Evolutionary conservation across 2,113 vertebrate species (phyloP), one percentile per base, ranked within the genome.

Genomic region (Odontophorus gujanensis): DNA sequence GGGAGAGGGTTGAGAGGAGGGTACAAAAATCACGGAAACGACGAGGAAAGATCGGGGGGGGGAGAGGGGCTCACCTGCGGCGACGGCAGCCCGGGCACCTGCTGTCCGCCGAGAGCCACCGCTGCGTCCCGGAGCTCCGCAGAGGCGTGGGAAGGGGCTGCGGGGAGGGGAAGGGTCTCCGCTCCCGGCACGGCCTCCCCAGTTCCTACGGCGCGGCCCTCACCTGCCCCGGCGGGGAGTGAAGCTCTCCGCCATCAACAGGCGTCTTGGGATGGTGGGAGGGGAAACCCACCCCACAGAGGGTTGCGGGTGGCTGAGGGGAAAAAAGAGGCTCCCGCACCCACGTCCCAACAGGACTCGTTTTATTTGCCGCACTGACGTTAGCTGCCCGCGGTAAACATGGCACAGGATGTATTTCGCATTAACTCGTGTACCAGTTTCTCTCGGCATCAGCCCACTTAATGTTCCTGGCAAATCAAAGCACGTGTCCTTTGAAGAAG

Each of bases 401-500:
- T 89, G 81, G 88, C 80, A 61, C 58, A 86, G 95, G 96, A 96
- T 89, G 92, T 95, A 84, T 88, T 97, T 97, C 93, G 87, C 97
- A 94, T 97, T 96, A 95, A 91, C 91, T 97, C 97, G 80, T 97
- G 97, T 98, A 97, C 98, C 98, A 97, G 97, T 93, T 97, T 96
- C 97, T 98, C 96, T 95, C 85, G 96, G 94, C 89, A 96, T 94
- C 93, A 94, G 96, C 93, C 95, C 96, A 95, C 97, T 97, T 97
- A 97, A 96, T 96, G 97, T 96, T 97, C 97, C 96, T 97, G 96
- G 97, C 97, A 96, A 98, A 98, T 98, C 98, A 98, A 98, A 98
- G 98, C 98, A 97, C 97, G 97, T 96, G 96, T 90, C 97, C 98
- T 98, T 98, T 98, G 98, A 99, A 99, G 98, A 99, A 98, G 98